Conservation (phyloP, 2,888 invertebrate species). For the Fissipunctia ypsillon region DNA sequence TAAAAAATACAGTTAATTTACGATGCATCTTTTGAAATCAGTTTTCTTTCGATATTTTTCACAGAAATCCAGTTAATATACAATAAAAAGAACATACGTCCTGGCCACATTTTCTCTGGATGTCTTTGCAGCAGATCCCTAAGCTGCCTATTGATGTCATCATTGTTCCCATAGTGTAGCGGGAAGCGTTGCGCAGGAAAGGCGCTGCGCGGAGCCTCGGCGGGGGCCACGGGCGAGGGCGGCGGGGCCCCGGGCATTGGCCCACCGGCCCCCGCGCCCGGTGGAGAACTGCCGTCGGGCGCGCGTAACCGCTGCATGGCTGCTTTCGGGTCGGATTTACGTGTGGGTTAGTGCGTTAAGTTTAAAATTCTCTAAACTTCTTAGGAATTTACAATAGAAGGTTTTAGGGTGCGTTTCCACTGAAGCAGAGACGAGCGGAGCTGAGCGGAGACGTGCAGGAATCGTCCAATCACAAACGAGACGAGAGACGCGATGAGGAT, state of each 20-base stretch:
- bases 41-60: background rate
- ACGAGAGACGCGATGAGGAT: too few relatives aligned
- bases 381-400: background rate
- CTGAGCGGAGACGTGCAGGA: too few relatives aligned
- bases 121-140: constrained; percentile 95
- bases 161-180: constrained; percentile 87
- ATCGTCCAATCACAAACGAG: too few relatives aligned
- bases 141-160: constrained; percentile 93
- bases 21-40: background rate
- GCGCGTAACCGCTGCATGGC: constrained; percentile 87
- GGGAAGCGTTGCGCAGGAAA: constrained; percentile 88
- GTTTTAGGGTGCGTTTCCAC: too few relatives aligned
- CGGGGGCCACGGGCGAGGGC: constrained; percentile 72
- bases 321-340: constrained; percentile 75
- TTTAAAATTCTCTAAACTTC: background rate
- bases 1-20: background rate
- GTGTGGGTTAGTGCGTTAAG: constrained; percentile 48
- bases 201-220: constrained; percentile 82
- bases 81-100: constrained; percentile 77
- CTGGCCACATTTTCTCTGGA: constrained; percentile 92
- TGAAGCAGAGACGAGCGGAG: too few relatives aligned
- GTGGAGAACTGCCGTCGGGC: constrained; percentile 77
- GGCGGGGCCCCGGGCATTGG: constrained; percentile 54
- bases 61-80: background rate
- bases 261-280: constrained; percentile 67